These are phyloP conservation scores for Oscheius sp. DNA, from an alignment of 2,888 invertebrate genomes.

Conservation along the genomic window DNA sequence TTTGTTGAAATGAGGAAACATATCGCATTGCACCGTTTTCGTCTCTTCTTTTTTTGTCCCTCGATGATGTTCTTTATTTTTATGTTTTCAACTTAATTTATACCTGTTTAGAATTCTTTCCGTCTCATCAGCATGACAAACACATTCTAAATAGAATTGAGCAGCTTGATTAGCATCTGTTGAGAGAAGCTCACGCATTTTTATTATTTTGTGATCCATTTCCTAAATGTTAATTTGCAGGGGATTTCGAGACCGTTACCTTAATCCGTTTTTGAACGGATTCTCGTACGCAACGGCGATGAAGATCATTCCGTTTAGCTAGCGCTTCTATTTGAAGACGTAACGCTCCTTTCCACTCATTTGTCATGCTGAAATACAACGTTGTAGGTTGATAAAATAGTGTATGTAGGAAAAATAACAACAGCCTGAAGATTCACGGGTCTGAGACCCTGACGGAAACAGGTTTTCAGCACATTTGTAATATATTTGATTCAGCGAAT, in stretches of 20 bases:
- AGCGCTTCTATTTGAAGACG: conserved; percentile 59
- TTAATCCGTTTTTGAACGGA: conserved; percentile 43
- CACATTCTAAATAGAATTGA: conserved; percentile 58
- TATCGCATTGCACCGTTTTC: background rate
- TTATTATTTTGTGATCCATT: conserved; percentile 54
- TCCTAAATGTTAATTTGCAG: conserved; percentile 30
- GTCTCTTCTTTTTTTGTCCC: conserved; percentile 4
- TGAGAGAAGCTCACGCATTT: conserved; percentile 48
- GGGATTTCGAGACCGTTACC: conserved; percentile 25
- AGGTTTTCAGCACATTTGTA: conserved; percentile 6
- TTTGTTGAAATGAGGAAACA: conserved; percentile 2
- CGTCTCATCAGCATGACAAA: conserved; percentile 58
- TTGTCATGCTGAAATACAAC: background rate
- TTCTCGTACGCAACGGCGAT: conserved; percentile 37
- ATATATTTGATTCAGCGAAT: too few species aligned
- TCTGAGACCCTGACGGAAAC: conserved; percentile 17
- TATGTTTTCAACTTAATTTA: background rate
- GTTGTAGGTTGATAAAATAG: background rate
- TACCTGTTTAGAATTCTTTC: conserved; percentile 50
- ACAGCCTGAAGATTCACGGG: conserved; percentile 1
- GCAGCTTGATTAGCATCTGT: conserved; percentile 53
- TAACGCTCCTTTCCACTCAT: conserved; percentile 55
- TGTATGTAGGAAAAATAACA: background rate
- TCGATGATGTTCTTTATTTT: conserved; percentile 23
- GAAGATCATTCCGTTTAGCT: conserved; percentile 56